Evolutionary conservation across 2,797 vertebrate genomes (phyloP).

Genomic region (Mormyrus hasselquistii): DNA sequence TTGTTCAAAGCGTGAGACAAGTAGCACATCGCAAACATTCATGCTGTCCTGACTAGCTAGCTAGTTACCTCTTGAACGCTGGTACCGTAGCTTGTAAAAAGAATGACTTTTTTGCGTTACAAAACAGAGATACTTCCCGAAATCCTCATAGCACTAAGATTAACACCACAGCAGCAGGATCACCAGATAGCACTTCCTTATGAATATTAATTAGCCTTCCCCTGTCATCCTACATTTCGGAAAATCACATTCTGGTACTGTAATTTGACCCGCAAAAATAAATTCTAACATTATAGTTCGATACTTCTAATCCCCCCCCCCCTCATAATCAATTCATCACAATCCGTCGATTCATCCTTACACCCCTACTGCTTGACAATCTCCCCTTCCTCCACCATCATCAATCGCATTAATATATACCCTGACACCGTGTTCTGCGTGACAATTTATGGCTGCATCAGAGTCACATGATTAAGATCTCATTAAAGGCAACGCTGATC

Average conservation of each 20-base stretch:
- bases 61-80: background rate
- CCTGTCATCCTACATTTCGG: background rate
- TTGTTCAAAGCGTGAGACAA: background rate
- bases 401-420: background rate
- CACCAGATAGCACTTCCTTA: background rate
- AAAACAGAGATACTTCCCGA: background rate
- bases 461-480: background rate
- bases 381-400: background rate
- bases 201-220: background rate
- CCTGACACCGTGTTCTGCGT: background rate
- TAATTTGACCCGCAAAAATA: background rate
- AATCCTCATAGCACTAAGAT: background rate
- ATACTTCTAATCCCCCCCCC: background rate
- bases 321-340: background rate
- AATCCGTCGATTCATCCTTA: background rate
- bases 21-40: background rate
- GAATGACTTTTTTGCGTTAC: background rate
- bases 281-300: background rate
- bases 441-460: background rate
- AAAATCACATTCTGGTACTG: background rate
- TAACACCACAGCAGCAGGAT: background rate
- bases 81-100: background rate
- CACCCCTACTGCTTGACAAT: background rate
- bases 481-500: background rate
- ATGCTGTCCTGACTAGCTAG: background rate